A percentile compares a stretch with the other conserved stretches of the same genome.
phyloP scores from a whole-genome alignment of 2,797 vertebrate species.

The Helarctos malayanus region DNA sequence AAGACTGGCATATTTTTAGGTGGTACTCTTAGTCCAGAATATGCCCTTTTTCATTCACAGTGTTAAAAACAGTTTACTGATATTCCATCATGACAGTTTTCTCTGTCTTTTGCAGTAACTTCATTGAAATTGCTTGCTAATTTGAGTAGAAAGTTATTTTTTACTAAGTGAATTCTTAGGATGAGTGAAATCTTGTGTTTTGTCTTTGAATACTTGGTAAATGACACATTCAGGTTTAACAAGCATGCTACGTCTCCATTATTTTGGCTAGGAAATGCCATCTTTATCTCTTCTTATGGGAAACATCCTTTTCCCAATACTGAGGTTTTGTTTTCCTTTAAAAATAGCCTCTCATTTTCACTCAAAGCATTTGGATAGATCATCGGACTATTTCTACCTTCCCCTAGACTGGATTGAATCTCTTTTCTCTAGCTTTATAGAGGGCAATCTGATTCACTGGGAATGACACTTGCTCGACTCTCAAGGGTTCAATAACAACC shows the following conservation, averaged over 20 bases:
- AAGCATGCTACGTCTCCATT: neutral
- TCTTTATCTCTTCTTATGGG: neutral
- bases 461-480: neutral
- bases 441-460: neutral
- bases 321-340: neutral
- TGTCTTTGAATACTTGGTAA: neutral
- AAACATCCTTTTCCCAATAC: neutral
- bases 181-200: neutral
- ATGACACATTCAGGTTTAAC: neutral
- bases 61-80: neutral
- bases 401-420: neutral
- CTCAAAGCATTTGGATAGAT: neutral
- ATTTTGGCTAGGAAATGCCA: neutral
- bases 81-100: neutral
- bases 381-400: neutral
- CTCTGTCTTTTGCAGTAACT: neutral
- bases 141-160: constrained; percentile 2
- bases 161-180: neutral
- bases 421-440: neutral
- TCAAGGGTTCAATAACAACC: neutral
- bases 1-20: neutral
- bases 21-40: neutral
- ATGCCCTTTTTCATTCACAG: neutral
- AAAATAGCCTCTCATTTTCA: neutral
- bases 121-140: neutral